Evolutionary conservation across 2,113 vertebrate species (phyloP).

Genomic region (Phaethon lepturus): DNA sequence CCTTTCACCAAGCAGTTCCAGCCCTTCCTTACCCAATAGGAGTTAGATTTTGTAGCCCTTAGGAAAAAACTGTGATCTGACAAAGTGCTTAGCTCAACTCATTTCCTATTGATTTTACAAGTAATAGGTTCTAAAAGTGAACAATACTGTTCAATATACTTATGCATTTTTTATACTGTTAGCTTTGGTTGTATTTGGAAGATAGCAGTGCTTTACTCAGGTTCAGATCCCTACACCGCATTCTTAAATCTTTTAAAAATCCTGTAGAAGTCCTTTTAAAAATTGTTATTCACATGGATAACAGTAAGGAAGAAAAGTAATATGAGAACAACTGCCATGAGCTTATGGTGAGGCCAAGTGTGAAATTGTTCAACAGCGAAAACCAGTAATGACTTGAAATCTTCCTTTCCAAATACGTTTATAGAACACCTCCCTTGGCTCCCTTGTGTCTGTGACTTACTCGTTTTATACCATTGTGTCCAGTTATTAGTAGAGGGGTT

Average conservation of each 20-base stretch:
- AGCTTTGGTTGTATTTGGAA: background rate
- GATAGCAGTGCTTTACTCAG: background rate
- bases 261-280: background rate
- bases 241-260: background rate
- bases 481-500: background rate
- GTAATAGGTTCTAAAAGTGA: background rate
- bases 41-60: background rate
- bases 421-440: background rate
- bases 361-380: background rate
- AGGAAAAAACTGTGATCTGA: background rate
- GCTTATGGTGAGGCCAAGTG: background rate
- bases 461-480: background rate
- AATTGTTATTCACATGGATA: background rate
- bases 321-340: background rate
- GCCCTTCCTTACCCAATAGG: background rate
- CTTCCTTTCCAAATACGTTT: background rate
- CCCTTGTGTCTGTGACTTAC: background rate
- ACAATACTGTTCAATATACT: background rate
- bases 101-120: constrained; percentile 1
- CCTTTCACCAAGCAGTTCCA: background rate
- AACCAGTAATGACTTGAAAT: background rate
- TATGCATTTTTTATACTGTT: background rate
- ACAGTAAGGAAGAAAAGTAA: background rate
- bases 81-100: background rate
- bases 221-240: background rate